Evolutionary conservation across 35 echinoderm and acorn worm species (phyloP).

Genomic region (Eucidaris tribuloides): DNA sequence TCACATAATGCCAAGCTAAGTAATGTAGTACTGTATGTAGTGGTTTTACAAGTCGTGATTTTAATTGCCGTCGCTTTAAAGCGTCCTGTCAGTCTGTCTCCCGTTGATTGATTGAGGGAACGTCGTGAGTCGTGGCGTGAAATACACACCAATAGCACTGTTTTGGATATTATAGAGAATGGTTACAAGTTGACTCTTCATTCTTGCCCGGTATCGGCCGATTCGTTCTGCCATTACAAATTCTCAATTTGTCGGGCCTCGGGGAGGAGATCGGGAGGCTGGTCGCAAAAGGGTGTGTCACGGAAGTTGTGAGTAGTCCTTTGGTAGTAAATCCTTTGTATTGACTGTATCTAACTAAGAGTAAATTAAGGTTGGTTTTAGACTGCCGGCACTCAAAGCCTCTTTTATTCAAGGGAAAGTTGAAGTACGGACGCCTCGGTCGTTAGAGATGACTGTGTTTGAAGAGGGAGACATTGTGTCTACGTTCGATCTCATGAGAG

Average conservation of each 20-base stretch:
- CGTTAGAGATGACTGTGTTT: not conserved
- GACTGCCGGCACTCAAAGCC: conserved; percentile 22
- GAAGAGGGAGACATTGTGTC: conserved; percentile 6
- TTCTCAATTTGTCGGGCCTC: conserved; percentile 15
- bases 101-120: not conserved
- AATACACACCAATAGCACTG: not conserved
- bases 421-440: conserved; percentile 3
- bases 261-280: conserved; percentile 13
- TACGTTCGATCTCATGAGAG: conserved; percentile 35
- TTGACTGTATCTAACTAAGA: not conserved
- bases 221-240: not conserved
- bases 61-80: not conserved
- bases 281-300: not conserved
- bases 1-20: not conserved
- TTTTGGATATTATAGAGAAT: not conserved
- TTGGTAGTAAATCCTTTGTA: conserved; percentile 23
- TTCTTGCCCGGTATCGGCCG: not conserved
- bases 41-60: too few relatives aligned
- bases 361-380: conserved; percentile 20
- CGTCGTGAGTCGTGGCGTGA: not conserved
- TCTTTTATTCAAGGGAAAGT: conserved; percentile 36
- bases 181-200: conserved; percentile 31
- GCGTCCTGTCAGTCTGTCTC: not conserved
- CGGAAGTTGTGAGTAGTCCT: not conserved
- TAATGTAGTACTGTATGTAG: not conserved